Evolutionary conservation across 2,113 vertebrate genomes (phyloP), one percentile per base, ranked within the genome.

Genomic region (Melanocharis versteri): DNA sequence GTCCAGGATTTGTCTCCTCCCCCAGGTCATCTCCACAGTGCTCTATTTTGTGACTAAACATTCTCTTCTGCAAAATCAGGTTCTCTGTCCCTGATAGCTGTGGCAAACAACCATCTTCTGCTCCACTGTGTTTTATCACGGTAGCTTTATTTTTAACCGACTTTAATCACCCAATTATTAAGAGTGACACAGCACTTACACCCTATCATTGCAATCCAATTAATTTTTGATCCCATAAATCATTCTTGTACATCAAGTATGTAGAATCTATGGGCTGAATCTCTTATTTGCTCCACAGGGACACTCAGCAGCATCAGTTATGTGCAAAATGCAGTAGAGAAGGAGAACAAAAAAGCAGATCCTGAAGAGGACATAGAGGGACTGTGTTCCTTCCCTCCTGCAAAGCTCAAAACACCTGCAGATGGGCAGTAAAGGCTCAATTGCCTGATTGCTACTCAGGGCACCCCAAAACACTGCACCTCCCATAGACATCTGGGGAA

Each of bases 151-250:
- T 93, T 87, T 94, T 89, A 90, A 78, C 76, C 86, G 80, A 51
- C 76, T 92, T 95, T 96, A 93, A 96, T 96, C 92, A 92, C 79
- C 83, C 73, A 96, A 78, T 96, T 96, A 95, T 96, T 93, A 94
- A 83, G 88, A 96, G 51, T 94, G 93, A 89, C 92, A 90, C 79
- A 90, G 88, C 53, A 90, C 80, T 96, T 95, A 86, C 60, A 90
- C 90, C 68, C 68, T 93, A 93, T 94, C 26, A 16, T 47, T 94
- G 90, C 65, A 91, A 82, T 93, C 80, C 92, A 93, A 97, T 96
- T 96, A 96, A 96, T 92, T 96, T 81, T 90, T 42, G 10, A 93
- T 69, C 88, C 77, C 47, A 95, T 94, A 96, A 96, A 96, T 94
- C 94, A 94, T 79, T 71, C 86, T 68, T 84, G 85, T 91, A 48